Evolutionary conservation across 2,113 vertebrate genomes (phyloP), one percentile per base, ranked within the genome.

Genomic region (Thalassarche chlororhynchos): DNA sequence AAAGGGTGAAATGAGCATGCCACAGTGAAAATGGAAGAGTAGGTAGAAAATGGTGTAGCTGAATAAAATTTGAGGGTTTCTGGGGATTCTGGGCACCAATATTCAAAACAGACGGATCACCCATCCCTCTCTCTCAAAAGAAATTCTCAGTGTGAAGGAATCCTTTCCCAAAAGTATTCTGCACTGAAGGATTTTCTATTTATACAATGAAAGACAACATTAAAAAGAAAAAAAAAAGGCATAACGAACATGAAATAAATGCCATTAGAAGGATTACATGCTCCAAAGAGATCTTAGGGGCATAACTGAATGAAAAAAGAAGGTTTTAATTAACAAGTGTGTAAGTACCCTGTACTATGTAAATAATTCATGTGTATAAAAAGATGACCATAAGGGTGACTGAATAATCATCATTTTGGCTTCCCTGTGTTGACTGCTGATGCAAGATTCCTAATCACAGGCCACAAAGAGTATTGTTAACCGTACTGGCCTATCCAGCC

Each of bases 341-440:
- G 69, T 83, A 96, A 96, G 70, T 71, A 88, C 20, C 62, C 62
- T 78, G 49, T 47, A 86, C 38, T 58, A 78, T 44, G 93, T 92
- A 92, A 96, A 96, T 95, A 90, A 96, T 96, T 93, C 23, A 96
- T 71, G 25, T 58, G 8, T 88, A 92, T 92, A 79, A 74, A 96
- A 96, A 87, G 70, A 65, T 34, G 47, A 95, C 92, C 76, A 78
- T 78, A 82, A 87, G 71, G 71, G 84, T 90, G 62, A 94, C 60
- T 88, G 64, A 84, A 71, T 83, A 96, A 93, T 85, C 65, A 93
- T 31, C 1, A 40, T 89, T 95, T 87, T 96, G 52, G 20, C 70
- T 92, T 78, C 58, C 49, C 49, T 83, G 20, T 61, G n/a, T 77
- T 87, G 72, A 83, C 61, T 94, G 84, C 55, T 92, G 71, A 81